These are phyloP conservation scores for Halictus quadricinctus DNA, from an alignment of 2,888 invertebrate genomes.

Conservation along the genomic window DNA sequence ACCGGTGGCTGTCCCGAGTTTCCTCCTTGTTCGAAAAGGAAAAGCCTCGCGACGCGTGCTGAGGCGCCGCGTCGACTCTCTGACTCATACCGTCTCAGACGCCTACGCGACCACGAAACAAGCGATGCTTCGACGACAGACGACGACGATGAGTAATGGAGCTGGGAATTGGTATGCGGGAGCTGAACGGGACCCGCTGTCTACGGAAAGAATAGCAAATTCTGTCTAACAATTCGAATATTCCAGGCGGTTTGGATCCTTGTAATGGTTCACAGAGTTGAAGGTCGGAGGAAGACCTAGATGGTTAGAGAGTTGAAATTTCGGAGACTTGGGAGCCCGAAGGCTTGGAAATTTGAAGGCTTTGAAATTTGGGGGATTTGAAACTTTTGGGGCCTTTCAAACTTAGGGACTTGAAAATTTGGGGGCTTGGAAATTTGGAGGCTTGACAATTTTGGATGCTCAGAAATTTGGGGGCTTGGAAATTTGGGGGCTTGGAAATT, in stretches of 20 bases:
- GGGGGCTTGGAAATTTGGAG: too few species aligned
- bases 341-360: neutral
- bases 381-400: too few species aligned
- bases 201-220: neutral
- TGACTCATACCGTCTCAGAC: slow-evolving; percentile 20
- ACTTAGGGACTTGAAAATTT: too few species aligned
- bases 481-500: neutral
- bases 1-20: slow-evolving; percentile 51
- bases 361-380: neutral
- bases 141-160: slow-evolving; percentile 6
- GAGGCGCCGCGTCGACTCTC: neutral
- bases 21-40: slow-evolving; percentile 48
- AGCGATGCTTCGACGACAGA: neutral
- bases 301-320: neutral
- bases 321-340: neutral
- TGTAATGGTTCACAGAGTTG: too few species aligned
- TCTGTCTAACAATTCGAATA: neutral
- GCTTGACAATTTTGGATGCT: too few species aligned
- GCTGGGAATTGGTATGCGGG: slow-evolving; percentile 4
- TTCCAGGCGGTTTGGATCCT: neutral
- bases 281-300: too few species aligned
- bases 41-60: slow-evolving; percentile 35
- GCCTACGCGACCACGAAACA: slow-evolving; percentile 8
- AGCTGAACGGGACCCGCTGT: neutral
- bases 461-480: too few species aligned